Conservation (phyloP, 1,140 invertebrate genomes). For the Bombus soroeensis region DNA sequence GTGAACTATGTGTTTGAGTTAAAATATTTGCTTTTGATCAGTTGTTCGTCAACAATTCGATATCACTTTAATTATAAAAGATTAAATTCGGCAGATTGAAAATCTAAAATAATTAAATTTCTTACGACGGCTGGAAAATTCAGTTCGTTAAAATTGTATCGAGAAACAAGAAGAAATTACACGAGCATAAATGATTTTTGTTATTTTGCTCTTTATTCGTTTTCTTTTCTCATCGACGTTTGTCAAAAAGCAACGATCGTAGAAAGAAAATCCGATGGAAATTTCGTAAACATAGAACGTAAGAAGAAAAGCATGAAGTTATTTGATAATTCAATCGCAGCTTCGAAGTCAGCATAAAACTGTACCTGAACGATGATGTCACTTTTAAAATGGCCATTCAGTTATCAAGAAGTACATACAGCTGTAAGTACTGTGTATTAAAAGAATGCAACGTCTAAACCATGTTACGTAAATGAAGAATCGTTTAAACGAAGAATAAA, state of each 20-base stretch:
- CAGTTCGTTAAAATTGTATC: neutral
- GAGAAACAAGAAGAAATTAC: neutral
- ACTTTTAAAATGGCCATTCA: neutral
- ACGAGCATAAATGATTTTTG: neutral
- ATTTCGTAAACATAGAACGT: neutral
- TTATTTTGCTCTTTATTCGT: neutral
- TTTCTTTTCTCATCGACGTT: neutral
- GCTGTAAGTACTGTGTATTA: conserved; percentile 2
- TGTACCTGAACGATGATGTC: conserved; percentile 12
- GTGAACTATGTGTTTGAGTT: neutral
- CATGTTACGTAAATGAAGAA: conserved; percentile 1
- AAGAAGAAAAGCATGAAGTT: neutral
- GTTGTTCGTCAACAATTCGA: neutral
- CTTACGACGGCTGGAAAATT: neutral
- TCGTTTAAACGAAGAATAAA: neutral
- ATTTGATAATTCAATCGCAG: neutral
- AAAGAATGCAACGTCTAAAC: conserved; percentile 19
- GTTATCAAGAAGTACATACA: neutral
- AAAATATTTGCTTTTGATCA: neutral
- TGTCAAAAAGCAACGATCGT: neutral
- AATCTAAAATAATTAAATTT: neutral
- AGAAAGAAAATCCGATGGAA: neutral
- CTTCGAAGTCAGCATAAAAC: conserved; percentile 1
- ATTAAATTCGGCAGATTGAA: neutral
- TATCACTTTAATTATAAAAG: neutral